Evolutionary conservation across 35 echinoderm and acorn worm species (phyloP).

Genomic region (Stichopus chloronotus): DNA sequence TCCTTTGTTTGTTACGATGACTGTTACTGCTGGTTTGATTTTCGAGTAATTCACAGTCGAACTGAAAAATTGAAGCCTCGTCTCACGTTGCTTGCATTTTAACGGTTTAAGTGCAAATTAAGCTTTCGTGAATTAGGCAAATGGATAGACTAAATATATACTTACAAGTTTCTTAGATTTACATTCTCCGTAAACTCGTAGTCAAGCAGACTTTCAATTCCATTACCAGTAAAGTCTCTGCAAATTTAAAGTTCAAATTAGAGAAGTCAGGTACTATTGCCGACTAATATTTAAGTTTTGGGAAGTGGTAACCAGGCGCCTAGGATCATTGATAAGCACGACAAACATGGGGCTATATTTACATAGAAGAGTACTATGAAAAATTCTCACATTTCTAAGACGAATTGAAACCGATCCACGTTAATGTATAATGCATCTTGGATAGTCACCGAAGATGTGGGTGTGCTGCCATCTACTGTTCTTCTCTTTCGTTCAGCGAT

Average conservation of each 20-base stretch:
- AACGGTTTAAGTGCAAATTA: background rate
- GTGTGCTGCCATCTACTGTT: background rate
- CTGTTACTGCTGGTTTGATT: too few species aligned
- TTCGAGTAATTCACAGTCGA: too few species aligned
- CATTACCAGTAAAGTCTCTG: too few species aligned
- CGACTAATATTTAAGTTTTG: background rate
- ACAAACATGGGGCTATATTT: background rate
- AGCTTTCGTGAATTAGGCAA: background rate
- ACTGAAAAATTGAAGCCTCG: too few species aligned
- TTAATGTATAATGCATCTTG: background rate
- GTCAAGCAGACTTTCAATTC: too few species aligned
- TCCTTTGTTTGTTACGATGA: too few species aligned
- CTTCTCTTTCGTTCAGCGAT: background rate
- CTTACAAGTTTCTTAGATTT: too few species aligned
- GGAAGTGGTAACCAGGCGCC: background rate
- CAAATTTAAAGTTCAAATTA: background rate
- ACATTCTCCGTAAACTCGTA: too few species aligned
- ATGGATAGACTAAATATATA: background rate
- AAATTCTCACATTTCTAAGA: background rate
- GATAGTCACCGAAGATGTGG: background rate
- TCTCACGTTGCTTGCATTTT: too few species aligned
- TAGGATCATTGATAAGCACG: background rate
- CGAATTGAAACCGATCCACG: background rate
- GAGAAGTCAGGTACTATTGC: background rate
- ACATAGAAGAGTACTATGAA: background rate